A percentile compares a stretch with the other conserved stretches of the same genome.
Evolutionary conservation across 2,888 invertebrate genomes (phyloP).

Genomic region (Athrips mouffetella): DNA sequence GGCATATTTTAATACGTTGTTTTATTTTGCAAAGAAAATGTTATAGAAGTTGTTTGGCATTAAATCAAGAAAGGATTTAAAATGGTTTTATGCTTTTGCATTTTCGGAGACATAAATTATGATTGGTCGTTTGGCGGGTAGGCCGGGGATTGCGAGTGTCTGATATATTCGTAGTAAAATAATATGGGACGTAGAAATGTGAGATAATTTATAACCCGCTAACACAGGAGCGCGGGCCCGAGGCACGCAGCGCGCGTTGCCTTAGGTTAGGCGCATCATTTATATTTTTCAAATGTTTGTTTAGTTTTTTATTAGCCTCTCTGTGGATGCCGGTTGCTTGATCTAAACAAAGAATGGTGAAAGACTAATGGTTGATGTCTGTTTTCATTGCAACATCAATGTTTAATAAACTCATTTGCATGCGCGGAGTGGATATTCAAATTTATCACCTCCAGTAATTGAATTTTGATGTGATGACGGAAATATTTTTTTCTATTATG

Average conservation of each 20-base stretch:
- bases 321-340: conserved; percentile 59
- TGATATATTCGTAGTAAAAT: conserved; percentile 70
- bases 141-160: conserved; percentile 56
- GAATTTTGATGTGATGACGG: conserved; percentile 54
- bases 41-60: conserved; percentile 42
- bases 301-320: conserved; percentile 64
- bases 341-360: conserved; percentile 71
- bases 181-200: conserved; percentile 65
- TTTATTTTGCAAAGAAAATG: conserved; percentile 39
- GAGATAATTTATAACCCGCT: conserved; percentile 70
- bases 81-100: conserved; percentile 56
- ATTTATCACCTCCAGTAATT: conserved; percentile 59
- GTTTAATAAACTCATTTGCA: conserved; percentile 72
- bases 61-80: conserved; percentile 52
- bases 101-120: conserved; percentile 55
- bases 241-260: conserved; percentile 59
- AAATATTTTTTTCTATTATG: conserved; percentile 47
- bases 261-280: conserved; percentile 73
- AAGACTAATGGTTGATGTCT: conserved; percentile 68
- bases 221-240: conserved; percentile 55
- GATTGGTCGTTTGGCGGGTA: conserved; percentile 58
- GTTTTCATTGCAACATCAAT: conserved; percentile 63
- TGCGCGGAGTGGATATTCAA: conserved; percentile 50
- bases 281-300: conserved; percentile 74
- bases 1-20: conserved; percentile 28